These are phyloP conservation scores for Collichthys lucidus DNA, from an alignment of 2,113 vertebrate genomes.

Conservation along the genomic window DNA sequence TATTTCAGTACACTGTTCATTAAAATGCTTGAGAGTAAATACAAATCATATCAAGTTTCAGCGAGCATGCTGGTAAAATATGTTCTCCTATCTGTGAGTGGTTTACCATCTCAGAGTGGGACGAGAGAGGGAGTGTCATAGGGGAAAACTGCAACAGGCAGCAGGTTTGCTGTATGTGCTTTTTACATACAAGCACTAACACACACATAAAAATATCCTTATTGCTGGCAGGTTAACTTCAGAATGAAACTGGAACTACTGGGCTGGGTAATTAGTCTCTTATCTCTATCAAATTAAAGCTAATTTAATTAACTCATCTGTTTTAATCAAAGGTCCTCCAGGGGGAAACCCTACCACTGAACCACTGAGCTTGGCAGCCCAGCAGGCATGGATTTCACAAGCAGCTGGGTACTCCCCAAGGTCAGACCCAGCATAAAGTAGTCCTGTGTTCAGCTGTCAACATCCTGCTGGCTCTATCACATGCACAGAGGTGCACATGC, in stretches of 20 bases:
- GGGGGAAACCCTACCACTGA: constrained; percentile 76
- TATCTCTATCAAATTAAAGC: constrained; percentile 76
- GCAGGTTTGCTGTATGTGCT: constrained; percentile 20
- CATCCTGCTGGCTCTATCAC: constrained; percentile 71
- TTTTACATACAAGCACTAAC: constrained; percentile 35
- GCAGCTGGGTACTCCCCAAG: constrained; percentile 81
- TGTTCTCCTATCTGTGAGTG: constrained; percentile 49
- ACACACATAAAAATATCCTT: constrained; percentile 44
- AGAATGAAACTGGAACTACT: constrained; percentile 63
- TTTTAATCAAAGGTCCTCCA: constrained; percentile 78
- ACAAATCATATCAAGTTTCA: constrained; percentile 75
- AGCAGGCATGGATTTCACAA: constrained; percentile 80
- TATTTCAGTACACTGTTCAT: constrained; percentile 77
- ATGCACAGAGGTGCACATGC: constrained; percentile 37
- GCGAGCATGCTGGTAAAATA: constrained; percentile 45
- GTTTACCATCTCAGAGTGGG: constrained; percentile 47
- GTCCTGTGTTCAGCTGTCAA: constrained; percentile 78
- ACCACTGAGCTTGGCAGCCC: constrained; percentile 77
- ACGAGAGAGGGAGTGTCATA: not conserved
- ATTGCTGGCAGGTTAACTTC: constrained; percentile 61
- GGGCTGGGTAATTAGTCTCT: constrained; percentile 73
- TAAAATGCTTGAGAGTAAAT: constrained; percentile 60
- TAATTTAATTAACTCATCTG: constrained; percentile 83
- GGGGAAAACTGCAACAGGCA: constrained; percentile 44
- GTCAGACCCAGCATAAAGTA: constrained; percentile 79